These are phyloP conservation scores for Alosa alosa DNA, from an alignment of 2,113 vertebrate genomes.

Conservation along the genomic window DNA sequence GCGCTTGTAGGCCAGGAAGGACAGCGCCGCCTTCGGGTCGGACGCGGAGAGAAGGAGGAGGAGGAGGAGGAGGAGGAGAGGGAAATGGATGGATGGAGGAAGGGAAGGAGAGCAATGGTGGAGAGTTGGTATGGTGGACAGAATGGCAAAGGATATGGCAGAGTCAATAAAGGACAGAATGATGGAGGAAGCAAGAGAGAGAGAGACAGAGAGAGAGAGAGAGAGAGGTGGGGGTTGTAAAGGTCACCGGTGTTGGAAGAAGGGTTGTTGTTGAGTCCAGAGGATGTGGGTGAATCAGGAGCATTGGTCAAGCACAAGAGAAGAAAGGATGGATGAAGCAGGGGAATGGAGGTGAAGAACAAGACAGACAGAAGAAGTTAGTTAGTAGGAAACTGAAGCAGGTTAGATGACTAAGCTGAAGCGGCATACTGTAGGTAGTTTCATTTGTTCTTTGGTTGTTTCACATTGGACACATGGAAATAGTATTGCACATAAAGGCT, in stretches of 20 bases:
- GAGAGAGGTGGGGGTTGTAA: neutral
- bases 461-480: neutral
- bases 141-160: neutral
- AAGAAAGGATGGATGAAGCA: neutral
- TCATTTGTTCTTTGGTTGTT: neutral
- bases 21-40: conserved; percentile 81
- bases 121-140: neutral
- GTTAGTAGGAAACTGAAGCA: neutral
- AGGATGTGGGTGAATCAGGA: no score
- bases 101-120: neutral
- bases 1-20: conserved; percentile 88
- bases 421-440: neutral
- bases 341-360: neutral
- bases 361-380: neutral
- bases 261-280: neutral
- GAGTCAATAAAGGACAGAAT: neutral
- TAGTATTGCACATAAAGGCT: neutral
- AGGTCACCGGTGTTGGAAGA: neutral
- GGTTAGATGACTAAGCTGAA: neutral
- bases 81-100: conserved; percentile 3
- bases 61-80: neutral
- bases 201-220: neutral
- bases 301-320: neutral
- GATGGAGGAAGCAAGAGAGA: conserved; percentile 17
- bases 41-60: neutral